A percentile compares a stretch with the other conserved stretches of the same genome.
Conservation (phyloP, 2,888 invertebrate genomes). For the Dorcus hopei region DNA sequence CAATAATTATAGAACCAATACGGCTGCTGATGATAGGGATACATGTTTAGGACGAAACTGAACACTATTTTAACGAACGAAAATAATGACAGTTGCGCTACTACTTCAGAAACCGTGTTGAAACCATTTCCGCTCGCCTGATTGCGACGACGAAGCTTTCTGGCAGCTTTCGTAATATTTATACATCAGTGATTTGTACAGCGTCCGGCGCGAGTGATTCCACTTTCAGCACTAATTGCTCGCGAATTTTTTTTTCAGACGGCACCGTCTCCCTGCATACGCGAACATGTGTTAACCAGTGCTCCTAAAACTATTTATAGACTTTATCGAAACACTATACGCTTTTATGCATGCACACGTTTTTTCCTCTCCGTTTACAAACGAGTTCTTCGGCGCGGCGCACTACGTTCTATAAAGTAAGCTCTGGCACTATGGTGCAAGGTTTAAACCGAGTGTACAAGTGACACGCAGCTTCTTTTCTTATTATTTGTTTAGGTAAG, state of each 20-base stretch:
- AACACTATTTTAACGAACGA: no score
- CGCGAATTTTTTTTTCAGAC: slow-evolving; percentile 3
- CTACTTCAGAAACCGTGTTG: no score
- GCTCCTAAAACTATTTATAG: slow-evolving; percentile 9
- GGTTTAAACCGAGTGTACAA: neutral
- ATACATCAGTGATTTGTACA: no score
- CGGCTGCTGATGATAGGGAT: slow-evolving; percentile 1
- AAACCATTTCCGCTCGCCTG: no score
- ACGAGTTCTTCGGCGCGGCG: neutral
- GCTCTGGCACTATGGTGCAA: neutral
- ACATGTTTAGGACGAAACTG: neutral
- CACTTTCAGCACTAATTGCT: slow-evolving; percentile 5
- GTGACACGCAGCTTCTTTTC: slow-evolving; percentile 1
- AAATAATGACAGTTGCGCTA: no score
- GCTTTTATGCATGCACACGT: neutral
- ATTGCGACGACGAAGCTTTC: neutral
- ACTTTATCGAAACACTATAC: slow-evolving; percentile 1
- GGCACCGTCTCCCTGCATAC: neutral
- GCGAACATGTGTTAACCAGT: slow-evolving; percentile 7
- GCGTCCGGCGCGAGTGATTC: neutral
- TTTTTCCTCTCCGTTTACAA: neutral
- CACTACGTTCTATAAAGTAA: neutral
- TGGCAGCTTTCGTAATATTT: neutral
- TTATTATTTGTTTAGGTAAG: slow-evolving; percentile 2
- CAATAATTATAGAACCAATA: slow-evolving; percentile 17